phyloP scores from a whole-genome alignment of 2,113 vertebrate genomes.

The Gambusia holbrooki region DNA sequence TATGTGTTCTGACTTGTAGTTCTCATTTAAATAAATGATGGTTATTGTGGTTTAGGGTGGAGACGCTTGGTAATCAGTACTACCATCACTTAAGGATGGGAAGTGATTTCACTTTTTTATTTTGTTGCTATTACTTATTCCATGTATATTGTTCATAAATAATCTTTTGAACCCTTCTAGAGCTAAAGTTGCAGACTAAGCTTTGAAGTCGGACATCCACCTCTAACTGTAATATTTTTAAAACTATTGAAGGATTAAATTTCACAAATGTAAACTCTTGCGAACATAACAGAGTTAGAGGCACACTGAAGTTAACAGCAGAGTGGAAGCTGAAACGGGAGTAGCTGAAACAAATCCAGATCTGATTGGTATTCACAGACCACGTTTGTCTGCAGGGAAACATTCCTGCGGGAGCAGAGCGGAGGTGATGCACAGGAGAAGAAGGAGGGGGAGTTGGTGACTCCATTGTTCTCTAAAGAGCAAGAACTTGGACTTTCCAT shows the following conservation, averaged over 20 bases:
- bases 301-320: constrained; percentile 5
- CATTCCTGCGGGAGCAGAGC: constrained; percentile 49
- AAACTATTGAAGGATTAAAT: not conserved
- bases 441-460: not conserved
- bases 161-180: not conserved
- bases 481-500: not conserved
- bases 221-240: no score
- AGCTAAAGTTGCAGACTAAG: not conserved
- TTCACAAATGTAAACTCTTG: not conserved
- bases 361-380: constrained; percentile 63
- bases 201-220: no score
- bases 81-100: not conserved
- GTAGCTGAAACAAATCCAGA: constrained; percentile 51
- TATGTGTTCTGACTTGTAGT: not conserved
- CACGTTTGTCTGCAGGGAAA: constrained; percentile 31
- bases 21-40: not conserved
- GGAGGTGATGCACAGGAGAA: constrained; percentile 4
- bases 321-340: constrained; percentile 44
- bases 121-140: not conserved
- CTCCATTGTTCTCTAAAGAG: constrained; percentile 2
- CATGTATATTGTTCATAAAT: not conserved
- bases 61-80: not conserved
- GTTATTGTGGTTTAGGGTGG: not conserved
- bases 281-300: not conserved
- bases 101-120: not conserved